Evolutionary conservation across 1,140 invertebrate species (phyloP), one percentile per base, ranked within the genome.

Genomic region (Drosophila elegans): DNA sequence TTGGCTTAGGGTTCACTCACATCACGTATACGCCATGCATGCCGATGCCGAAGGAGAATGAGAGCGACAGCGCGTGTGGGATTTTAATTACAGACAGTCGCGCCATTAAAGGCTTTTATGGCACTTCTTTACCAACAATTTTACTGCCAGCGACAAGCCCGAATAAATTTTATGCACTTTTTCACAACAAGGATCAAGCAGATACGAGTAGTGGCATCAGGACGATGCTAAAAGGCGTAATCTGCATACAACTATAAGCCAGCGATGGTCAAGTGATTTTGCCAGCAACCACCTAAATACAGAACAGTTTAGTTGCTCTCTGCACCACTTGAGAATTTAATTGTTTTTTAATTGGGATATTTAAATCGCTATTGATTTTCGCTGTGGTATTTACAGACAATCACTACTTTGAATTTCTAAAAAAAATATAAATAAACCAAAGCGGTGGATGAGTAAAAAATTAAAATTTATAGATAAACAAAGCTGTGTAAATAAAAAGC

Each of bases 41-140:
- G 75, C 48, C 41, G 25, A 42, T 36, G 39, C 42, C 34, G 11
- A 36, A 51, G 56, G 41, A 54, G 52, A 38, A 38, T 39, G 53
- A 34, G 45, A 34, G 38, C 55, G 46, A 48, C 46, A 34, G 74
- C 74, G 74, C 66, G 74, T 78, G 48, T 77, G 61, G 45, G 52
- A 66, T 88, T 72, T 88, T 88, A 88, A 88, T 88, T 88, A 89
- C 84, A 83, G 60, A 77, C 72, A 76, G 84, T 71, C 80, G 84
- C 80, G 72, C 74, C 80, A 89, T 88, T 84, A 88, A 88, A 84
- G 55, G 59, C 73, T 89, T 88, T 88, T 84, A 88, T 89, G 78
- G 77, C 53, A 76, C 72, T 88, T 88, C 80, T 88, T 88, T 78
- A 38, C 53, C 68, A 84, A 82, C 59, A 80, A 71, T 89, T 88